These are phyloP conservation scores for Campodea augens DNA, from an alignment of 1,140 invertebrate species.

Conservation along the genomic window DNA sequence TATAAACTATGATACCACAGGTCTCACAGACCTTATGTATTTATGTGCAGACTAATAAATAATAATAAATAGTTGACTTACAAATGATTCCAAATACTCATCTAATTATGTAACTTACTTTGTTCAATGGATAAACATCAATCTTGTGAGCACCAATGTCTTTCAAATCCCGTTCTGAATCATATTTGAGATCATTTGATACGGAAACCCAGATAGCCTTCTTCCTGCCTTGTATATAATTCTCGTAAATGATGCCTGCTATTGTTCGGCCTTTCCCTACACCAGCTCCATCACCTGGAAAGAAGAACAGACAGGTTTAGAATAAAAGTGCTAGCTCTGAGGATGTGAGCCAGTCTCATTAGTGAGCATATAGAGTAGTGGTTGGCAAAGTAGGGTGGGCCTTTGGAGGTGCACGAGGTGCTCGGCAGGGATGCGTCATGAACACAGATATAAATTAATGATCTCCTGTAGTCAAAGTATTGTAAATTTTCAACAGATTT, in stretches of 20 bases:
- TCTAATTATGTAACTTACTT: constrained; percentile 37
- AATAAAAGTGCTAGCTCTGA: constrained; percentile 1
- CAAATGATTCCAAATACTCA: too few relatives aligned
- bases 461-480: too few relatives aligned
- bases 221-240: constrained; percentile 82
- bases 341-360: neutral
- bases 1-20: too few relatives aligned
- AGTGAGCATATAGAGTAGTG: too few relatives aligned
- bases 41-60: too few relatives aligned
- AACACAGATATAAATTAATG: too few relatives aligned
- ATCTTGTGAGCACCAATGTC: constrained; percentile 90
- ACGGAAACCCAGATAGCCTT: constrained; percentile 95
- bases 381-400: too few relatives aligned
- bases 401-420: too few relatives aligned
- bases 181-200: constrained; percentile 95
- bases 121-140: constrained; percentile 73
- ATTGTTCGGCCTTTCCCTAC: constrained; percentile 98
- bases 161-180: constrained; percentile 85
- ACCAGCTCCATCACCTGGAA: constrained; percentile 85
- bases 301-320: constrained; percentile 10
- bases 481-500: too few relatives aligned
- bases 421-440: too few relatives aligned
- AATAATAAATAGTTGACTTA: too few relatives aligned
- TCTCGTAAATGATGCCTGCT: constrained; percentile 95
- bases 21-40: too few relatives aligned